Evolutionary conservation across 2,113 vertebrate genomes (phyloP).

Genomic region (Crotalus horridus): DNA sequence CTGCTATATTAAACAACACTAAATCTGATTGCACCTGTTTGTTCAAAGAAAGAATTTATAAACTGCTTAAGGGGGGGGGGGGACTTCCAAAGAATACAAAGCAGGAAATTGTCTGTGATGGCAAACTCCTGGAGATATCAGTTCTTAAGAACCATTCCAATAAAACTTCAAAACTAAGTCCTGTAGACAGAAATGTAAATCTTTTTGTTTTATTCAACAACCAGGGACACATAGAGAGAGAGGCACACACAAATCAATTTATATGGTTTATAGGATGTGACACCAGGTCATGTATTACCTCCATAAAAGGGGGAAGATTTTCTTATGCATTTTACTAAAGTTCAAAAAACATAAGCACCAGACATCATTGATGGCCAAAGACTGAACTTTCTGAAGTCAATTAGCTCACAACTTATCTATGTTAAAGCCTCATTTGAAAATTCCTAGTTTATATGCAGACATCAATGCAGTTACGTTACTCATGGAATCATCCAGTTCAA

Average conservation of each 20-base stretch:
- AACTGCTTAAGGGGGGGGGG: slow-evolving; percentile 11
- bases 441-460: not conserved
- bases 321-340: not conserved
- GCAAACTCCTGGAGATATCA: slow-evolving; percentile 3
- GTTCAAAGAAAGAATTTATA: slow-evolving; percentile 2
- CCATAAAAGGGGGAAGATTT: not conserved
- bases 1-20: slow-evolving; percentile 19
- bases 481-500: not conserved
- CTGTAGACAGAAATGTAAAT: slow-evolving; percentile 11
- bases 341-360: not conserved
- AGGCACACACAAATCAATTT: not conserved
- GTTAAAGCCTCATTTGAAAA: not conserved
- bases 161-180: not conserved
- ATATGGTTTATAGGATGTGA: rapidly evolving
- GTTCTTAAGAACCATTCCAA: not conserved
- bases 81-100: slow-evolving; percentile 15
- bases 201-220: slow-evolving; percentile 13
- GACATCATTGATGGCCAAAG: not conserved
- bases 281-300: not conserved
- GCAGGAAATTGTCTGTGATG: not conserved
- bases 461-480: not conserved
- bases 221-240: not conserved
- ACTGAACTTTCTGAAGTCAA: not conserved
- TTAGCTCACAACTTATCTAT: not conserved
- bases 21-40: slow-evolving; percentile 16